Evolutionary conservation across 2,888 invertebrate species (phyloP), one percentile per base, ranked within the genome.

Genomic region (Penaeus monodon): DNA sequence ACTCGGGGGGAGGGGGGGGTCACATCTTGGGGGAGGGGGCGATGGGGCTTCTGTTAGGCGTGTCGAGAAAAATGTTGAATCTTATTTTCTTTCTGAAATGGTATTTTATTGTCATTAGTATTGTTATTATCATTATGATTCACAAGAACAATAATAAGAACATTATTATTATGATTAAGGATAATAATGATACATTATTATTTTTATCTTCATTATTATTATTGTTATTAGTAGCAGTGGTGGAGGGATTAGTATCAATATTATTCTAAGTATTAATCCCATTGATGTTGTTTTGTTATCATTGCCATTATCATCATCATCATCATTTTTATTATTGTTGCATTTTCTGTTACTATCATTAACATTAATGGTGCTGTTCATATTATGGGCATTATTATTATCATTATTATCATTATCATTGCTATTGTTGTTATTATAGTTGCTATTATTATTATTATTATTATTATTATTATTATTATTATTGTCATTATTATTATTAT

Each of bases 391-490:
- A 49, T n/a, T n/a, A 70, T n/a, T 70, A 70, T 7, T 70, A n/a
- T n/a, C 29, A 27, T n/a, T 20, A 70, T n/a, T 70, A 70, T n/a
- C 29, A 70, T 6, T 22, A n/a, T n/a, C 29, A 70, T 22, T 70
- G 29, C 8, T 70, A 38, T 3, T 33, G 10, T 24, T 33, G 2
- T 65, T 38, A 65, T 78, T 27, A 63, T 64, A 20, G 33, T 79
- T 79, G 17, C 33, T 79, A 79, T 65, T n/a, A 63, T n/a, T 79
- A 79, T 8, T 29, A 79, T 65, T 29, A 79, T 64, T 63, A 64
- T 79, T 63, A 79, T 79, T 64, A 63, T 64, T 22, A 79, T 64
- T 29, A 64, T 79, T 12, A 63, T 27, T 27, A 79, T 65, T 79
- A 79, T 79, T 79, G 65, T 79, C 10, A 33, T 29, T 17, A 79